Conservation (phyloP, 1,140 invertebrate genomes). For the Ostrea denselamellosa region DNA sequence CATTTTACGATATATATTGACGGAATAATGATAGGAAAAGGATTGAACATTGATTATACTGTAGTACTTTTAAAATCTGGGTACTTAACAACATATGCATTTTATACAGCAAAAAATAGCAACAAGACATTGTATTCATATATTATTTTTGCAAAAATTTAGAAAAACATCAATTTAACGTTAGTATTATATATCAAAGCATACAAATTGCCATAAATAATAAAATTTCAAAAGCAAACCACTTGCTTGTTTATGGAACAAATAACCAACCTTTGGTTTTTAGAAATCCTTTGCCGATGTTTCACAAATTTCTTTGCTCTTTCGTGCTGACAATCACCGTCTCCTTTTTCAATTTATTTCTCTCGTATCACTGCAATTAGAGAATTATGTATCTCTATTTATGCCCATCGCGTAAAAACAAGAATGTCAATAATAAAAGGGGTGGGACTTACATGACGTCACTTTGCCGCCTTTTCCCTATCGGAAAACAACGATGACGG, state of each 20-base stretch:
- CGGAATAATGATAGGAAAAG: too few relatives aligned
- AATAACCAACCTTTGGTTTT: slow-evolving; percentile 1
- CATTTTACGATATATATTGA: too few relatives aligned
- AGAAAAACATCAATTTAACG: too few relatives aligned
- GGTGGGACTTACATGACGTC: background rate
- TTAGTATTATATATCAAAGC: too few relatives aligned
- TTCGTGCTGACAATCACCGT: background rate
- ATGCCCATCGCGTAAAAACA: slow-evolving; percentile 23
- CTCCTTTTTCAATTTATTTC: slow-evolving; percentile 36
- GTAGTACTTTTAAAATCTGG: too few relatives aligned
- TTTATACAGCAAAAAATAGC: too few relatives aligned
- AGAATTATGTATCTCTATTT: slow-evolving; percentile 39
- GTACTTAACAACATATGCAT: too few relatives aligned
- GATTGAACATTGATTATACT: too few relatives aligned
- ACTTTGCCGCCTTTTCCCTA: slow-evolving; percentile 8
- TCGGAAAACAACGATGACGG: background rate
- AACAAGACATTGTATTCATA: too few relatives aligned
- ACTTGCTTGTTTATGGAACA: background rate
- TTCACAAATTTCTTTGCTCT: background rate
- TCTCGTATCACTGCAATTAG: slow-evolving; percentile 35
- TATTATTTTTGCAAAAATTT: too few relatives aligned
- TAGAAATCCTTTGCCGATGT: background rate
- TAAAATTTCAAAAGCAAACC: too few relatives aligned
- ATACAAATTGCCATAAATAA: too few relatives aligned
- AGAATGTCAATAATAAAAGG: slow-evolving; percentile 26